A percentile compares a stretch with the other conserved stretches of the same genome.
Conservation (phyloP, 2,888 invertebrate genomes). For the Lycocerus yunnanus region DNA sequence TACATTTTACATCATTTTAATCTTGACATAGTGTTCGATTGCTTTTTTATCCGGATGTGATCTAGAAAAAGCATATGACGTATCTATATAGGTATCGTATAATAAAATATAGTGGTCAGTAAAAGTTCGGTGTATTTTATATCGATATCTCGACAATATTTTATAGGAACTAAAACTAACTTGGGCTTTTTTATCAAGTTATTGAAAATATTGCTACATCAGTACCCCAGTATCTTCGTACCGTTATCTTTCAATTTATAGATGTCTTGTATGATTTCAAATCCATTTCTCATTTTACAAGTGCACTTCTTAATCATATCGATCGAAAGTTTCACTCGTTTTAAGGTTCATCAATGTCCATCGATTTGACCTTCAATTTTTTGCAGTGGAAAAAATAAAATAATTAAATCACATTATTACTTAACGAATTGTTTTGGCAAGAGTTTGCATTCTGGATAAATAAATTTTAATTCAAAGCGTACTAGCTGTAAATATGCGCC, state of each 20-base stretch:
- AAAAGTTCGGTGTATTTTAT: not conserved
- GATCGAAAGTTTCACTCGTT: not conserved
- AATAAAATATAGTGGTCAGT: not conserved
- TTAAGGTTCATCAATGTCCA: not conserved
- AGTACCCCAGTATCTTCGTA: not conserved
- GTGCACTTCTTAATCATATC: not conserved
- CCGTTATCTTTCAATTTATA: not conserved
- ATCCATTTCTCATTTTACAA: not conserved
- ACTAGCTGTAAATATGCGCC: no score
- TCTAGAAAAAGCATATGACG: not conserved
- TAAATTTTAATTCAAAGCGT: no score
- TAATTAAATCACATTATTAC: no score
- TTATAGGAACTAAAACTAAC: not conserved
- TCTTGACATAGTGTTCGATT: not conserved
- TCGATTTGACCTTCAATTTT: not conserved
- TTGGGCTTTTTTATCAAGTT: not conserved
- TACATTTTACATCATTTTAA: not conserved
- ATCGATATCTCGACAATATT: not conserved
- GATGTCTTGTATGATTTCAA: not conserved
- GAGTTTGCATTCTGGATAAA: no score
- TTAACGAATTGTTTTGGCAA: no score
- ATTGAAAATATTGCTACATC: not conserved
- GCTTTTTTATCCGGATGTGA: not conserved
- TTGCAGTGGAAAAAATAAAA: no score
- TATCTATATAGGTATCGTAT: not conserved